Evolutionary conservation across 2,113 vertebrate genomes (phyloP).

Genomic region (Xerus inauris): DNA sequence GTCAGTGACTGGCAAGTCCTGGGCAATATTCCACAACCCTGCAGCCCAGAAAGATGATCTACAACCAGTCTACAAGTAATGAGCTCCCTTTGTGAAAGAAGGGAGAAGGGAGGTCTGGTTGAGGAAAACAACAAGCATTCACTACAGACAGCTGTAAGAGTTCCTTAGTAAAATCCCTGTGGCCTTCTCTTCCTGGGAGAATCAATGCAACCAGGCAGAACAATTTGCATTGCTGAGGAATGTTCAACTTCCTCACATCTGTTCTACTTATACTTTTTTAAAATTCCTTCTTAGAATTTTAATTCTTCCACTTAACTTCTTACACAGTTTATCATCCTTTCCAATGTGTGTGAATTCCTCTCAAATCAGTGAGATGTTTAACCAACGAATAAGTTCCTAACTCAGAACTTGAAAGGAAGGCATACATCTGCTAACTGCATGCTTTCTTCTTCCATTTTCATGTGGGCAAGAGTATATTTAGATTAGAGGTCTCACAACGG

Average conservation of each 20-base stretch:
- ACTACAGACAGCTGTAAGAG: not conserved
- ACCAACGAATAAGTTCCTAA: not conserved
- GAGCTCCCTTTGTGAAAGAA: not conserved
- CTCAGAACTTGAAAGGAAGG: not conserved
- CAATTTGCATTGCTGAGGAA: not conserved
- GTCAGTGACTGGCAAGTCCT: not conserved
- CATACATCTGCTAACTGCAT: not conserved
- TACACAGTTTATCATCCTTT: not conserved
- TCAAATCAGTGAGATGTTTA: not conserved
- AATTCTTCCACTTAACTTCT: not conserved
- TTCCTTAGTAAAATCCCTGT: not conserved
- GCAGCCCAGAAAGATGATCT: not conserved
- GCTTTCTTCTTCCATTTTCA: not conserved
- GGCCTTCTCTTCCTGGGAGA: not conserved
- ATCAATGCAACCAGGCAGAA: not conserved
- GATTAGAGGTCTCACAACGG: not conserved
- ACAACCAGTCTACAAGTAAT: not conserved
- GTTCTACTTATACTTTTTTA: not conserved
- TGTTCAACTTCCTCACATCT: not conserved
- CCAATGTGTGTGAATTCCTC: not conserved
- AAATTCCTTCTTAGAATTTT: not conserved
- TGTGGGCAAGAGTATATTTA: not conserved
- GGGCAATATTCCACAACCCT: not conserved
- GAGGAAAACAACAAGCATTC: not conserved
- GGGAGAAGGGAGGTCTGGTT: not conserved